phyloP scores from a whole-genome alignment of 2,797 vertebrate species.

The Chelonia mydas region DNA sequence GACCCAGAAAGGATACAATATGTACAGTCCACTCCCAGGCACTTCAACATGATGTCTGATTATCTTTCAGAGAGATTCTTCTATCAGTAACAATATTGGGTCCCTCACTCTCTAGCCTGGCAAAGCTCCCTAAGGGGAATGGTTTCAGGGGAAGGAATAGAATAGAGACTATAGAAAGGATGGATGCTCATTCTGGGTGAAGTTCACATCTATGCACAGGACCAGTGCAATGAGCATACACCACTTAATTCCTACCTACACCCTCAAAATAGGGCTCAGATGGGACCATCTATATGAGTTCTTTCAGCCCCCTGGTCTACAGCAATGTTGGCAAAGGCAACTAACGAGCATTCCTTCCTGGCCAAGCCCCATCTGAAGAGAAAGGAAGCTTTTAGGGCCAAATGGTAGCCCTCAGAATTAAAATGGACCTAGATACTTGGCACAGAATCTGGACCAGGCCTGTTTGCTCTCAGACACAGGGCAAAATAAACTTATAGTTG shows the following conservation, averaged over 20 bases:
- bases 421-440: too few species aligned
- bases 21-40: neutral
- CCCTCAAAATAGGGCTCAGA: neutral
- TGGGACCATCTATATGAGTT: neutral
- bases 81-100: neutral
- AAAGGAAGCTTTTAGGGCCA: neutral
- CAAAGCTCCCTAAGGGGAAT: neutral
- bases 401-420: neutral
- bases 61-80: neutral
- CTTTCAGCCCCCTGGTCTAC: neutral
- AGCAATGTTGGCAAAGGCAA: neutral
- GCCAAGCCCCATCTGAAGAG: neutral
- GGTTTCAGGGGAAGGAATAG: neutral
- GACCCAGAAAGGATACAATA: neutral
- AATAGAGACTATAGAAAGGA: neutral
- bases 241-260: neutral
- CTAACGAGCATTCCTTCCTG: too few species aligned
- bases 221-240: neutral
- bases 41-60: neutral
- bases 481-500: neutral
- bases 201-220: neutral
- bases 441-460: neutral
- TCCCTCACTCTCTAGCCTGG: neutral
- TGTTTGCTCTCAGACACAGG: neutral
- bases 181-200: neutral